Conservation (phyloP, 2,797 vertebrate genomes). For the Xerus rutilus region DNA sequence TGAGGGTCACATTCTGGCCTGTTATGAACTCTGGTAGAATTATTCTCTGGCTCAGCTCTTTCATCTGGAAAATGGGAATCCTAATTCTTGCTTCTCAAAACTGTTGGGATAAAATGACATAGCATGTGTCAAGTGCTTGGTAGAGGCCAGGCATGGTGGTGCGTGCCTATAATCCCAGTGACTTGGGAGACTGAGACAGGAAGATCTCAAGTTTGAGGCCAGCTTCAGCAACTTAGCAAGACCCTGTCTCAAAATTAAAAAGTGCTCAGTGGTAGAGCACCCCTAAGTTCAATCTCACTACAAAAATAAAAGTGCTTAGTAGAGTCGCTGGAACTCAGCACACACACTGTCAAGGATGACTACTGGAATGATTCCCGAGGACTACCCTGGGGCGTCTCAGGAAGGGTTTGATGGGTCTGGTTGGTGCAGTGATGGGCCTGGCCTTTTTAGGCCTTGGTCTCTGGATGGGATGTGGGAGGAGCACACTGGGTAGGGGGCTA, state of each 20-base stretch:
- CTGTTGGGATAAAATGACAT: background rate
- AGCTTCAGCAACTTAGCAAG: too few relatives aligned
- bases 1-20: background rate
- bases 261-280: too few relatives aligned
- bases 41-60: background rate
- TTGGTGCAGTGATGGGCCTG: background rate
- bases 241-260: too few relatives aligned
- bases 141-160: too few relatives aligned
- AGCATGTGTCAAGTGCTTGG: background rate
- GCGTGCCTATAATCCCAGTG: too few relatives aligned
- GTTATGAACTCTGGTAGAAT: background rate
- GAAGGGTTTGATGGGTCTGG: background rate
- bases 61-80: background rate
- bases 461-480: background rate
- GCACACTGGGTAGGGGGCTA: too few relatives aligned
- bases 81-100: background rate
- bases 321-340: background rate
- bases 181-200: too few relatives aligned
- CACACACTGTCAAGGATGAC: rapidly evolving
- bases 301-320: too few relatives aligned
- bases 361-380: background rate
- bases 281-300: too few relatives aligned
- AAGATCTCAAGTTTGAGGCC: too few relatives aligned
- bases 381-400: background rate
- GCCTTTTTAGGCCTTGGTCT: background rate